A percentile compares a stretch with the other conserved stretches of the same genome.
phyloP scores from a whole-genome alignment of 2,113 vertebrate species.

The Calyptomena viridis region DNA sequence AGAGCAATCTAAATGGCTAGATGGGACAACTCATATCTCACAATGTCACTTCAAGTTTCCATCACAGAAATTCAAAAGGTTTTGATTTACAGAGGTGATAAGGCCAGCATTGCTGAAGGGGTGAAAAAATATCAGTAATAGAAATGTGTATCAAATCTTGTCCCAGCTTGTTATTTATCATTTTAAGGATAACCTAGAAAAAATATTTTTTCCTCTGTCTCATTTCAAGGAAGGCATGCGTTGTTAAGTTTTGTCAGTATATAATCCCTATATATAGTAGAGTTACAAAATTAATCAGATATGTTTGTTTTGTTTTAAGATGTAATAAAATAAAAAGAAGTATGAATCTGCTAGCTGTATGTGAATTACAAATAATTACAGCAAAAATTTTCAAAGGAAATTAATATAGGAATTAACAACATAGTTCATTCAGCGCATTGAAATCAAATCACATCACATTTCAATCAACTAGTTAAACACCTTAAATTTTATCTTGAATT shows the following conservation, averaged over 20 bases:
- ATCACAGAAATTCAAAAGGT: background rate
- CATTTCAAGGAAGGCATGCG: background rate
- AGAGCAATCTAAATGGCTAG: background rate
- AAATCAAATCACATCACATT: background rate
- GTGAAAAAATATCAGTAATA: background rate
- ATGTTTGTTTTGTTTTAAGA: background rate
- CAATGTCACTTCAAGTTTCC: background rate
- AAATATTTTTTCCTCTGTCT: background rate
- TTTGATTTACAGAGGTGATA: slow-evolving; percentile 4
- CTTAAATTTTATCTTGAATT: background rate
- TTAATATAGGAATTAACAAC: background rate
- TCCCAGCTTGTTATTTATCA: background rate
- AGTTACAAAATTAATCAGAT: background rate
- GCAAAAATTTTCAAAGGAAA: background rate
- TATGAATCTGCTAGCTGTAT: background rate
- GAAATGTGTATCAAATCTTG: background rate
- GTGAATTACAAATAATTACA: background rate
- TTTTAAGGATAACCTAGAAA: background rate
- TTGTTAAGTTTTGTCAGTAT: background rate
- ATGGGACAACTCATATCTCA: background rate
- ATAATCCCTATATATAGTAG: background rate
- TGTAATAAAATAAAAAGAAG: background rate
- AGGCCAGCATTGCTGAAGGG: background rate
- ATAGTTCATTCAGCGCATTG: background rate
- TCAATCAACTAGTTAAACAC: background rate